phyloP scores from a whole-genome alignment of 1,140 invertebrate genomes.

The Asobara japonica region DNA sequence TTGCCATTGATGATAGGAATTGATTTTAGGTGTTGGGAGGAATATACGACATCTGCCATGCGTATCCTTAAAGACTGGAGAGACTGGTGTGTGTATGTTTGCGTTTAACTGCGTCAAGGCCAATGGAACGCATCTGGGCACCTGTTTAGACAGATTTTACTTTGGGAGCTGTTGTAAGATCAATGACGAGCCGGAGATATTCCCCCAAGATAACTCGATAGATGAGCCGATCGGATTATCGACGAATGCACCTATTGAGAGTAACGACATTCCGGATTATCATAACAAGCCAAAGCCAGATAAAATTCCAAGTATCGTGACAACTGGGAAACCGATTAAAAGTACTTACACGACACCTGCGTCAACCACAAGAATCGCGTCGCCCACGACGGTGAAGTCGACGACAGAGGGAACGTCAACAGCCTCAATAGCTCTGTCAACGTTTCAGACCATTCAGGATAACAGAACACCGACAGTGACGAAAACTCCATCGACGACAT shows the following conservation, averaged over 20 bases:
- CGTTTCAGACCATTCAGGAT: conserved; percentile 59
- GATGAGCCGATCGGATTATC: conserved; percentile 56
- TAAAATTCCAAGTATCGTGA: conserved; percentile 37
- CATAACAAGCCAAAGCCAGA: conserved; percentile 55
- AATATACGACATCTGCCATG: conserved; percentile 89
- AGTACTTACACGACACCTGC: not conserved
- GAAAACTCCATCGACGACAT: conserved; percentile 37
- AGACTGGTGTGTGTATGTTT: conserved; percentile 92
- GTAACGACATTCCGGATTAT: conserved; percentile 62
- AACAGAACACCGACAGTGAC: conserved; percentile 39
- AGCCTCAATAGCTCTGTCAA: conserved; percentile 50
- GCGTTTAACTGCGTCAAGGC: conserved; percentile 91
- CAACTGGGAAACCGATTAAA: conserved; percentile 21
- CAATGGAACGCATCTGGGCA: conserved; percentile 89
- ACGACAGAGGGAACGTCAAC: conserved; percentile 49
- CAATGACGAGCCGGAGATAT: conserved; percentile 59
- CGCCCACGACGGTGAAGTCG: not conserved
- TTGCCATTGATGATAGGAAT: not conserved
- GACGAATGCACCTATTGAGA: conserved; percentile 53
- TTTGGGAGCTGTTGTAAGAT: conserved; percentile 90
- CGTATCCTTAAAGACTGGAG: conserved; percentile 79
- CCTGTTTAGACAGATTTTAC: conserved; percentile 91
- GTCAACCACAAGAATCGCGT: not conserved
- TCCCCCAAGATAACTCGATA: conserved; percentile 64
- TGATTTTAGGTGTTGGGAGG: conserved; percentile 76